Base-by-base conservation (phyloP, 2,888 invertebrate species). In the Mimas tiliae region DNA sequence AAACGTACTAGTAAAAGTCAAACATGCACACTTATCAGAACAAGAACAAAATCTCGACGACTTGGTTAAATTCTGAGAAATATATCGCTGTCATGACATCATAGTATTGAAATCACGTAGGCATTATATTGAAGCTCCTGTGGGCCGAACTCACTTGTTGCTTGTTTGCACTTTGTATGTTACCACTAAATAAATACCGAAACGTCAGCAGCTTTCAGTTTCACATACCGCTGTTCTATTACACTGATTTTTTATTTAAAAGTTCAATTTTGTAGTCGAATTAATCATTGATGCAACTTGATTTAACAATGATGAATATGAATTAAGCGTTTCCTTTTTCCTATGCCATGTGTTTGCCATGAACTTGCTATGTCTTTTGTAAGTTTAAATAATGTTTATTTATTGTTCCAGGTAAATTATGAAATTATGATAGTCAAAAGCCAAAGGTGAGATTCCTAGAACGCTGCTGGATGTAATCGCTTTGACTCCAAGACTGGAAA, bases 21-120 rank as follows among this genome's bases (percentile, higher is more conserved):
- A 16, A 53, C 4, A 50, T 19, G 21, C 14, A 27, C 4, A 27
- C 12, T 9, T 27, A 52, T 27, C 27, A 27, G 27, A 52, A 38
- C 34, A 34, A 33, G 8, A 55, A 38, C 16, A 12, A 38, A 58
- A 58, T 58, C 42, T 19, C 6, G 8, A 19, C 38, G 55, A n/a
- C 14, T 38, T 9, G 11, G 19, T 42, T 38, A 14, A 58, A 58
- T 55, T 19, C 42, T 42, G 19, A 50, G 58, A 38, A 42, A 16
- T 38, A 11, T 58, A 19, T 7, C 19, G 34, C 42, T 38, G 19
- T 1, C 38, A 38, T 55, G 34, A 55, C 38, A 38, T 55, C 55
- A 38, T 34, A 53, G 53, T 14, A 53, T 53, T 34, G 55, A 55
- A 55, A 58, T 19, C 58, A 58, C 42, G 58, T 42, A 19, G 33